Conservation (phyloP, 2,888 invertebrate genomes). For the Melanchra persicariae region DNA sequence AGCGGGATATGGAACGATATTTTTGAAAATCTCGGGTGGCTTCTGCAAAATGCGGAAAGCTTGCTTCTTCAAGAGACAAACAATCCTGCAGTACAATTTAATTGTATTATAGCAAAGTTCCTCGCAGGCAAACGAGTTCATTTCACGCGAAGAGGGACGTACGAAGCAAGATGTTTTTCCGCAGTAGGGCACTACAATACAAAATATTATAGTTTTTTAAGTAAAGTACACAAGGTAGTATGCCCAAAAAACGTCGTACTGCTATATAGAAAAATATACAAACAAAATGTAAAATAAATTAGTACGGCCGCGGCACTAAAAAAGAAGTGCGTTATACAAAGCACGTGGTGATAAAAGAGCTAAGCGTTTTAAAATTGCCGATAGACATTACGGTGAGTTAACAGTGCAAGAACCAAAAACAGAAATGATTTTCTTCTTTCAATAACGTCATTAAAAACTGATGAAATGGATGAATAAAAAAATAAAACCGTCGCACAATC, state of each 20-base stretch:
- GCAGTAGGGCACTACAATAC: slow-evolving; percentile 4
- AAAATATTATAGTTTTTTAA: slow-evolving; percentile 5
- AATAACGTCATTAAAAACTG: background rate
- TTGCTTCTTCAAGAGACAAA: slow-evolving; percentile 1
- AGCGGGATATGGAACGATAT: slow-evolving; percentile 5
- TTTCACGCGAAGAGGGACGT: background rate
- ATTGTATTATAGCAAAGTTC: background rate
- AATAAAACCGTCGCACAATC: slow-evolving; percentile 1
- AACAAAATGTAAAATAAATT: slow-evolving; percentile 8
- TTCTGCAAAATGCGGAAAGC: slow-evolving; percentile 1
- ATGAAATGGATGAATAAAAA: background rate
- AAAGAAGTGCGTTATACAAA: background rate
- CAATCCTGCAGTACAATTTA: background rate
- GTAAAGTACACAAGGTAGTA: background rate
- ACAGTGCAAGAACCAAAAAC: background rate
- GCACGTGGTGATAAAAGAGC: background rate
- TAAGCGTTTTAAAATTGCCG: slow-evolving; percentile 4
- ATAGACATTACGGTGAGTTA: background rate
- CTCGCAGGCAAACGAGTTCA: too few relatives aligned
- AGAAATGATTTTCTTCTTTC: background rate
- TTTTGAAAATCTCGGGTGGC: slow-evolving; percentile 20
- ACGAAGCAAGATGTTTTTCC: slow-evolving; percentile 2
- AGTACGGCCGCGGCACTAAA: background rate
- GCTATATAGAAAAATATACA: background rate
- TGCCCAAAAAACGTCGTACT: background rate